Evolutionary conservation across 2,797 vertebrate species (phyloP).

Genomic region (Oceanodroma leucorhoa): DNA sequence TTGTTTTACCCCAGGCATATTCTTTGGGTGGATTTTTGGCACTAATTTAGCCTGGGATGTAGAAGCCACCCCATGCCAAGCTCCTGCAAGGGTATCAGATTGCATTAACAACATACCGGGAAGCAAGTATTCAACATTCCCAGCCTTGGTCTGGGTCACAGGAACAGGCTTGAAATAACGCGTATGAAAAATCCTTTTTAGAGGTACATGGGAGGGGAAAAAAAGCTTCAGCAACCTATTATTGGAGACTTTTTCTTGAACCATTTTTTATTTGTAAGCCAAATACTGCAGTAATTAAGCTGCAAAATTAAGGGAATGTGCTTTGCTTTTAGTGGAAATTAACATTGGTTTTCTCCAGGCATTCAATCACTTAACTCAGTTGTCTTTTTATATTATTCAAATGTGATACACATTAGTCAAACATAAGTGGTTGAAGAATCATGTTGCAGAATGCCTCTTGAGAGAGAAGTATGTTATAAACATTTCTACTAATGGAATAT

Average conservation of each 20-base stretch:
- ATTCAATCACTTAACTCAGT: conserved; percentile 72
- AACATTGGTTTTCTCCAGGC: conserved; percentile 59
- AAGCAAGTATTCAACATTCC: not conserved
- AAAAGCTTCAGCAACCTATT: not conserved
- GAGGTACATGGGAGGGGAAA: not conserved
- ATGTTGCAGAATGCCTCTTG: conserved; percentile 64
- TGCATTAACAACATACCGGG: not conserved
- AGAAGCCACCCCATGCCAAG: not conserved
- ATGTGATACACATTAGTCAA: conserved; percentile 70
- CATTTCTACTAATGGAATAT: conserved; percentile 63
- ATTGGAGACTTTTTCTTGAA: conserved; percentile 5
- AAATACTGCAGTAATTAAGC: conserved; percentile 46
- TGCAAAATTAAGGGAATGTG: conserved; percentile 39
- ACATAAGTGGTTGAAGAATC: conserved; percentile 69
- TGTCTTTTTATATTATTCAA: conserved; percentile 73
- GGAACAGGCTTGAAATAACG: not conserved
- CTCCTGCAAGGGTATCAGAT: not conserved
- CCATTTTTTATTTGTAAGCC: not conserved
- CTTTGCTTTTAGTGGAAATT: conserved; percentile 59
- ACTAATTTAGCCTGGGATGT: not conserved
- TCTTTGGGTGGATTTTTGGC: not conserved
- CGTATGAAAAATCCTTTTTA: not conserved
- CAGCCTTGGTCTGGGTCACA: not conserved
- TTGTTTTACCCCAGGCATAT: not conserved
- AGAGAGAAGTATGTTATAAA: conserved; percentile 66